phyloP scores from a whole-genome alignment of 1,140 invertebrate species.

The Euwallacea fornicatus region DNA sequence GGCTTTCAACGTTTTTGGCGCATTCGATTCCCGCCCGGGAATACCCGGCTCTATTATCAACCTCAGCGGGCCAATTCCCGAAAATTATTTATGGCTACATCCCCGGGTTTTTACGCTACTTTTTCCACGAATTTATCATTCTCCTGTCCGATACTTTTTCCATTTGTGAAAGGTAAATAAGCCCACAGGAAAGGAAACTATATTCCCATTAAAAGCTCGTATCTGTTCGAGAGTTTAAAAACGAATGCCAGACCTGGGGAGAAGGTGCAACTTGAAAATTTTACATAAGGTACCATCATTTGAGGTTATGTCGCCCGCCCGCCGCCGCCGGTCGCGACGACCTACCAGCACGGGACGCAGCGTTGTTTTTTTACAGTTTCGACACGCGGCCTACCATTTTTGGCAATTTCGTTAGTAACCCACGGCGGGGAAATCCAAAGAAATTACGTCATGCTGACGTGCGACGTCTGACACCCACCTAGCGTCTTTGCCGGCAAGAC shows the following conservation, averaged over 20 bases:
- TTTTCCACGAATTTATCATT: conserved; percentile 24
- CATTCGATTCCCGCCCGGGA: conserved; percentile 9
- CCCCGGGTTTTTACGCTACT: conserved; percentile 14
- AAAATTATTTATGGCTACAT: conserved; percentile 24
- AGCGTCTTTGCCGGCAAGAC: too few species aligned
- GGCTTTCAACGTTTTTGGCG: conserved; percentile 8
- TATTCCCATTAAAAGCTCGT: background rate
- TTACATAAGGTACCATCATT: background rate
- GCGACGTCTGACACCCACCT: too few species aligned
- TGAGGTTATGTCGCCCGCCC: background rate
- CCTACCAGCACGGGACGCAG: too few species aligned
- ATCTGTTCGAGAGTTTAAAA: background rate
- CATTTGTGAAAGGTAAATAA: conserved; percentile 20
- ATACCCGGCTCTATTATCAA: conserved; percentile 24
- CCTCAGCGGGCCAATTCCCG: conserved; percentile 23
- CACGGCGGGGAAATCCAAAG: too few species aligned
- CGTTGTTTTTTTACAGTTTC: too few species aligned
- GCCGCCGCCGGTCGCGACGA: too few species aligned
- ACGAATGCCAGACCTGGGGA: background rate
- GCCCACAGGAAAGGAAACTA: conserved; percentile 2
- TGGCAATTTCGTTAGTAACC: too few species aligned
- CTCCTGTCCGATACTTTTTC: conserved; percentile 25
- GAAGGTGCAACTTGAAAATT: background rate
- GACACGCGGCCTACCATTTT: too few species aligned
- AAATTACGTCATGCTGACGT: too few species aligned